phyloP scores from a whole-genome alignment of 1,140 invertebrate genomes.

The Eupeodes corollae region DNA sequence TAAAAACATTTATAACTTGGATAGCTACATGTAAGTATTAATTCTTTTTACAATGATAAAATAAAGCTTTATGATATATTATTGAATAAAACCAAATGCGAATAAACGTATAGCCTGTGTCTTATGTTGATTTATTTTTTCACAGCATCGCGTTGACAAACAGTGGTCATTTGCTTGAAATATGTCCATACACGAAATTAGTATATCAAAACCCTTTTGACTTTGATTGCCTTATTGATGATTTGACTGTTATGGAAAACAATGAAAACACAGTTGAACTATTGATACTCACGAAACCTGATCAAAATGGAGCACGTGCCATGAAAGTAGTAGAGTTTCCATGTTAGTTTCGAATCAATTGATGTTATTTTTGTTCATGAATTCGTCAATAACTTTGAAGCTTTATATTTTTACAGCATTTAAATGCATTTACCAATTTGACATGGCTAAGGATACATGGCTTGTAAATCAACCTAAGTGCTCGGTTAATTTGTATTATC shows the following conservation, averaged over 20 bases:
- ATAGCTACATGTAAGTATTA: constrained; percentile 22
- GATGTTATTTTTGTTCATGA: background rate
- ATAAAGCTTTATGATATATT: too few species aligned
- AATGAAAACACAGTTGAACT: constrained; percentile 28
- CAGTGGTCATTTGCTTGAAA: constrained; percentile 24
- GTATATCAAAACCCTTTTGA: constrained; percentile 1
- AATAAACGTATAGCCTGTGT: background rate
- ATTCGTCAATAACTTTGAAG: background rate
- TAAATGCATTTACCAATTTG: constrained; percentile 28
- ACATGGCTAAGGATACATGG: constrained; percentile 24
- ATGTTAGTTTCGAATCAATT: constrained; percentile 12
- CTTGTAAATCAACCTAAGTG: constrained; percentile 28
- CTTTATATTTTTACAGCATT: constrained; percentile 12
- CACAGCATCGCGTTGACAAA: constrained; percentile 21
- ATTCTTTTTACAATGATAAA: background rate
- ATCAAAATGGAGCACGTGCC: constrained; percentile 8
- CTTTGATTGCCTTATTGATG: constrained; percentile 19
- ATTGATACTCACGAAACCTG: constrained; percentile 20
- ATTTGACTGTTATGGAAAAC: constrained; percentile 26
- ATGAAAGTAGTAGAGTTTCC: constrained; percentile 33
- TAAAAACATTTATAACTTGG: constrained; percentile 25
- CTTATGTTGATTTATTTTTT: background rate
- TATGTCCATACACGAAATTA: constrained; percentile 26
- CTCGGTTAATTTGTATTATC: constrained; percentile 31
- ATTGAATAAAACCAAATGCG: background rate